Base-by-base conservation (phyloP, 53 echinoderm and acorn worm genomes). In the Temnopleurus reevesii region DNA sequence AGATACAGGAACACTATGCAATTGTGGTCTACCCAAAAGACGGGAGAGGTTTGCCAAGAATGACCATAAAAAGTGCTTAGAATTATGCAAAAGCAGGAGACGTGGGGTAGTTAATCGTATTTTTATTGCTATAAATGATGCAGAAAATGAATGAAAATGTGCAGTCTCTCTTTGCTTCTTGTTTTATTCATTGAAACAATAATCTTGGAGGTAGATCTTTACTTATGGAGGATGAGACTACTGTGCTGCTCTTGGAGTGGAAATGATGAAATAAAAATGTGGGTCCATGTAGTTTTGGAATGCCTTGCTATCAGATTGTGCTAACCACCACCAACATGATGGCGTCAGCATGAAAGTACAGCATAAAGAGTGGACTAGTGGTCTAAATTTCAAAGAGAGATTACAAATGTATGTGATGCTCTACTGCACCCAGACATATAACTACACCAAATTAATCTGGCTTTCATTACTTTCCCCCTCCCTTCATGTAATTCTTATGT, bases 1-100 rank as follows among this genome's bases (percentile, higher is more conserved):
- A 83, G 83, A 83, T 83, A 83, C 83, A 83, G 83, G 53, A 55
- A 35, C 54, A 55, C 36, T 36, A 60, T 85, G 86, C 86, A 85
- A 60, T 85, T 85, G 86, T 85, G 86, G 86, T 85, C 86, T 53
- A 83, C 54, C 83, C 30, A 83, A 53, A 83, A 56, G 46, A 60
- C 55, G 41, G 51, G 61, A 60, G 83, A 55, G 86, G 43, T 60
- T 35, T 44, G 61, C 30, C 9, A 13, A 38, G 58, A 85, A 59
- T 85, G 86, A 85, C 86, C 86, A 85, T 59, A 55, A 85, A 44
- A 60, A 60, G 56, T 85, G 61, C 86, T 55, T 10, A 12, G 56
- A 85, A 85, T 60, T 60, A 85, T 85, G 86, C 28, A 85, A 60
- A 85, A 59, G 44, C 27, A 24, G 38, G 61, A 85, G 59, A 85